Conservation (phyloP, 2,113 vertebrate genomes). For the Hucho hucho region DNA sequence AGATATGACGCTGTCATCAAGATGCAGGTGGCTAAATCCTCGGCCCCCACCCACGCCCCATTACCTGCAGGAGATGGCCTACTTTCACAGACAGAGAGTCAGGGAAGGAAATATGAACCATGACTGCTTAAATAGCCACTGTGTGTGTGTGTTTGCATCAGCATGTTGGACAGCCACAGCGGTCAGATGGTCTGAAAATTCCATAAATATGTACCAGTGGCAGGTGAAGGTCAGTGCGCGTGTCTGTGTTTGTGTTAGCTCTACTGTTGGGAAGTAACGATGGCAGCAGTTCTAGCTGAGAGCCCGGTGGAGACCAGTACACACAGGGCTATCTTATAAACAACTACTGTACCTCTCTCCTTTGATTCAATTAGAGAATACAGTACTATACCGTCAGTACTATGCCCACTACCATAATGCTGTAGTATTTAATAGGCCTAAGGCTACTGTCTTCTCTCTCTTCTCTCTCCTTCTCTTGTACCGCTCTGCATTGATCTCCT, state of each 20-base stretch:
- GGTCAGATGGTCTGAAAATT: slow-evolving; percentile 56
- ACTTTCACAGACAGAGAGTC: slow-evolving; percentile 42
- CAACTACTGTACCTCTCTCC: not conserved
- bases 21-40: slow-evolving; percentile 54
- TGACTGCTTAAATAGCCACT: slow-evolving; percentile 26
- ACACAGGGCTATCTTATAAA: not conserved
- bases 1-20: slow-evolving; percentile 62
- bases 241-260: not conserved
- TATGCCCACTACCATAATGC: too few species aligned
- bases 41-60: slow-evolving; percentile 35
- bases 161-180: slow-evolving; percentile 10
- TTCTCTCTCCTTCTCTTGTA: too few species aligned
- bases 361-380: too few species aligned
- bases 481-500: too few species aligned
- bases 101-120: slow-evolving; percentile 44
- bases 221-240: slow-evolving; percentile 58
- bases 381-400: too few species aligned
- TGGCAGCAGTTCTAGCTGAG: not conserved
- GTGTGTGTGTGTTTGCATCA: not conserved
- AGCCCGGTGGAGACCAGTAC: too few species aligned
- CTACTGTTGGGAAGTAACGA: not conserved
- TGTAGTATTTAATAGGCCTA: too few species aligned
- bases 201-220: slow-evolving; percentile 57
- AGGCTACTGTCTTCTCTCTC: too few species aligned
- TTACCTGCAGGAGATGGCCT: slow-evolving; percentile 43